Evolutionary conservation across 2,888 invertebrate species (phyloP).

Genomic region (Caenorhabditis sulstoni): DNA sequence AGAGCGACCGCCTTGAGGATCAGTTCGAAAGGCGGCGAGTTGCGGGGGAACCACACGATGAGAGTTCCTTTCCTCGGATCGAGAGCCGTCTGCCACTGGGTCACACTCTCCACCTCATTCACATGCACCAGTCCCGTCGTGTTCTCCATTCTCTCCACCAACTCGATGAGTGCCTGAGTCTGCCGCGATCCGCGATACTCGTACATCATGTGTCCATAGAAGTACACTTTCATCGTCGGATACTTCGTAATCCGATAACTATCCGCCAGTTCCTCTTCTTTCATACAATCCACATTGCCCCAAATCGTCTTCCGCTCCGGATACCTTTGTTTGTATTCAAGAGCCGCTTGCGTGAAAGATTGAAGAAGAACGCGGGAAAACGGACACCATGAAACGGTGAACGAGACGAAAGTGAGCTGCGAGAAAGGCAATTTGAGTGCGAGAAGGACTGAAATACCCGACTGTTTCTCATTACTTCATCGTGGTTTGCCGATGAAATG

Average conservation of each 20-base stretch:
- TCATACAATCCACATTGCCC: conserved; percentile 46
- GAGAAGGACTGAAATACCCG: neutral
- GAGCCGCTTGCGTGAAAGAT: conserved; percentile 9
- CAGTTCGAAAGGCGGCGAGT: conserved; percentile 39
- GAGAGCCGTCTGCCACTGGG: conserved; percentile 32
- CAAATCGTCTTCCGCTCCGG: conserved; percentile 43
- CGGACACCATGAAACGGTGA: conserved; percentile 48
- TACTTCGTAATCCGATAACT: conserved; percentile 19
- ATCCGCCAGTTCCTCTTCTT: neutral
- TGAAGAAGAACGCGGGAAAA: conserved; percentile 15
- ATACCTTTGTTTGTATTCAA: conserved; percentile 25
- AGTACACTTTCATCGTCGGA: conserved; percentile 54
- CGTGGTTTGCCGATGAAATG: neutral
- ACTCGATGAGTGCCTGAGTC: conserved; percentile 15
- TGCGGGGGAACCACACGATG: conserved; percentile 48
- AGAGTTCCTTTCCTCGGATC: conserved; percentile 28
- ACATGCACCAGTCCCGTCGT: conserved; percentile 21
- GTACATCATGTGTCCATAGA: conserved; percentile 35
- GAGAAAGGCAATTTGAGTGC: neutral
- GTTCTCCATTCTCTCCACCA: conserved; percentile 40
- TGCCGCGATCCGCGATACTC: conserved; percentile 43
- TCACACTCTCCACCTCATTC: conserved; percentile 37
- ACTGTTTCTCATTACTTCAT: neutral
- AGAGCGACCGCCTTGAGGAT: conserved; percentile 40
- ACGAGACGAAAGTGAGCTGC: conserved; percentile 38